Evolutionary conservation across 30 jellyfish, hydroid and myxozoan species (phyloP), one percentile per base, ranked within the genome.

Genomic region (Turritopsis dohrnii): DNA sequence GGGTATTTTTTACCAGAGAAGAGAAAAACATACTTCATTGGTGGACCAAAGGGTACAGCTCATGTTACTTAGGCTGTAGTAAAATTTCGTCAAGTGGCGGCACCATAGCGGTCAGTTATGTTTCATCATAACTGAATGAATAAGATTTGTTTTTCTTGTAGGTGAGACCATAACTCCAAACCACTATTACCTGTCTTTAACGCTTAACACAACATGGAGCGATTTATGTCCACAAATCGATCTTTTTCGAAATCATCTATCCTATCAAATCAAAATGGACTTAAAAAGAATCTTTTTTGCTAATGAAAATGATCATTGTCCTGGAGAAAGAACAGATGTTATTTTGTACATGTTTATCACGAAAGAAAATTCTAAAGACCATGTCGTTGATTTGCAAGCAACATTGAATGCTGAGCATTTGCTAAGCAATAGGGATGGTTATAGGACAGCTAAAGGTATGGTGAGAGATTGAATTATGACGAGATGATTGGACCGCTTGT

Each of bases 161-260:
- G 77, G 77, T 69, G 30, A 7, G 28, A 1, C 30, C 30, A 21
- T 27, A n/a, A 27, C 8, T 69, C 77, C 77, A 9, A 19, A 7
- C 19, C 77, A 69, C 30, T 69, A 7, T 19, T 27, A 69, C 77
- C 9, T 69, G 4, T 23, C 77, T n/a, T 7, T 69, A 23, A 1
- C 28, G 17, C 31, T 69, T n/a, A 69, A 69, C 8, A 69, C 77
- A 69, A 69, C 77, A 1, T 69, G 77, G 77, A 27, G 9, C 77
- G 77, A 69, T 19, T 27, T 69, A 69, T 69, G 77, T 27, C 77
- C 77, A 27, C 28, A 27, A n/a, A 69, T 69, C 31, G 77, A 69
- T 69, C 28, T 69, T n/a, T 69, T 69, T 69, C 77, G 77, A 27
- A 69, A 69, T 27, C 31, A 27, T 7, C 8, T 69, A n/a, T 69